Conservation (phyloP, 2,113 vertebrate species). For the Budorcas taxicolor region DNA sequence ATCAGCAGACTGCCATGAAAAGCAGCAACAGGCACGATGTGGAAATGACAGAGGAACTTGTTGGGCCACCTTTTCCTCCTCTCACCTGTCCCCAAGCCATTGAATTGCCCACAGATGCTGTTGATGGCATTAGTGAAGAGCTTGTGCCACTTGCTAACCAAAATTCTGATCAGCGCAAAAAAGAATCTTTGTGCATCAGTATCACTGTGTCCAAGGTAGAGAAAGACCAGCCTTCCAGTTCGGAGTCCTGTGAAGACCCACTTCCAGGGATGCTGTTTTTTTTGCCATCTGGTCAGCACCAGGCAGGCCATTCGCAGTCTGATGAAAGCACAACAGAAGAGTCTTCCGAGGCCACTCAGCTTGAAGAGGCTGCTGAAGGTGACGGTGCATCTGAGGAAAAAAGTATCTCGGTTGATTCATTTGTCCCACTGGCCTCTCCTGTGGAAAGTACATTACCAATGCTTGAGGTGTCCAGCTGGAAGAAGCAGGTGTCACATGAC, state of each 20-base stretch:
- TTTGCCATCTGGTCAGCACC: constrained; percentile 59
- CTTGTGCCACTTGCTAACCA: constrained; percentile 45
- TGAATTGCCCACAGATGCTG: constrained; percentile 30
- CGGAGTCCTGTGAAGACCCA: constrained; percentile 75
- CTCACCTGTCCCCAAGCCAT: constrained; percentile 26
- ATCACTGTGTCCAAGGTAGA: constrained; percentile 73
- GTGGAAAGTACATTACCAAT: constrained; percentile 56
- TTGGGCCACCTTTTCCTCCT: constrained; percentile 44
- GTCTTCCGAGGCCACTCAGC: background rate
- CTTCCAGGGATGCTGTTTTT: constrained; percentile 92
- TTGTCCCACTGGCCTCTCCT: background rate
- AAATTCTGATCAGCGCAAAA: constrained; percentile 53
- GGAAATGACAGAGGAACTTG: constrained; percentile 48
- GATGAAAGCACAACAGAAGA: constrained; percentile 37
- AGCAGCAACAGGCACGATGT: constrained; percentile 26
- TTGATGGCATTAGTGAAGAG: constrained; percentile 55
- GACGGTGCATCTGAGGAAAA: fast-evolving
- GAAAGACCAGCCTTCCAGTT: constrained; percentile 61
- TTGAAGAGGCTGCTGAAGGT: constrained; percentile 27
- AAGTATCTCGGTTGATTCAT: constrained; percentile 1
- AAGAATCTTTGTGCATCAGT: constrained; percentile 75
- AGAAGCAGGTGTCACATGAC: constrained; percentile 85
- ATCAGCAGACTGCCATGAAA: constrained; percentile 43
- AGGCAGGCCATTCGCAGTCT: background rate
- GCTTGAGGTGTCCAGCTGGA: constrained; percentile 75